Conservation (phyloP, 2,888 invertebrate species). For the Hyalella azteca region DNA sequence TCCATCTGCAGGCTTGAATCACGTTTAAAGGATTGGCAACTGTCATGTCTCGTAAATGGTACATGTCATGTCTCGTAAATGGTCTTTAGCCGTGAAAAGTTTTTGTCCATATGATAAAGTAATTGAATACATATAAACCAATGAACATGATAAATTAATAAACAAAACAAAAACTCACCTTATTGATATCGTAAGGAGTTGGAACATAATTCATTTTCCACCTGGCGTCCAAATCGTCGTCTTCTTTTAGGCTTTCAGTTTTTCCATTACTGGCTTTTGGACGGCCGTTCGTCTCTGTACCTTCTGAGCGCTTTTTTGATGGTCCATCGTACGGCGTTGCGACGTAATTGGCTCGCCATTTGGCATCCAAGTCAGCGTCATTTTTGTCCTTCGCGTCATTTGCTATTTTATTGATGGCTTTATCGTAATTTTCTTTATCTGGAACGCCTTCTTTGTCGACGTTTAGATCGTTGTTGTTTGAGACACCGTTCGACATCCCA, state of each 20-base stretch:
- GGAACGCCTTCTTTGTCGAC: background rate
- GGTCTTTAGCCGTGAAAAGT: too few relatives aligned
- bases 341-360: constrained; percentile 26
- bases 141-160: too few relatives aligned
- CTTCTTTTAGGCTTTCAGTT: background rate
- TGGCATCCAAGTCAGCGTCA: constrained; percentile 4
- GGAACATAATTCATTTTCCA: constrained; percentile 56
- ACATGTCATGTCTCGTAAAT: too few relatives aligned
- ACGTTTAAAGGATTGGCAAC: too few relatives aligned
- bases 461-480: constrained; percentile 19
- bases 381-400: background rate
- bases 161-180: too few relatives aligned
- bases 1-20: too few relatives aligned
- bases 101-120: too few relatives aligned
- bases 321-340: background rate
- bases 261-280: background rate
- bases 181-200: constrained; percentile 43
- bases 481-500: background rate
- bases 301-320: background rate
- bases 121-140: too few relatives aligned
- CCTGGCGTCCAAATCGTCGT: constrained; percentile 39
- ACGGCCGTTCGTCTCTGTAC: background rate
- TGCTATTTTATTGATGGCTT: background rate
- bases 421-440: background rate
- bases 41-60: too few relatives aligned